phyloP scores from a whole-genome alignment of 1,140 invertebrate species.

The Sipha flava region DNA sequence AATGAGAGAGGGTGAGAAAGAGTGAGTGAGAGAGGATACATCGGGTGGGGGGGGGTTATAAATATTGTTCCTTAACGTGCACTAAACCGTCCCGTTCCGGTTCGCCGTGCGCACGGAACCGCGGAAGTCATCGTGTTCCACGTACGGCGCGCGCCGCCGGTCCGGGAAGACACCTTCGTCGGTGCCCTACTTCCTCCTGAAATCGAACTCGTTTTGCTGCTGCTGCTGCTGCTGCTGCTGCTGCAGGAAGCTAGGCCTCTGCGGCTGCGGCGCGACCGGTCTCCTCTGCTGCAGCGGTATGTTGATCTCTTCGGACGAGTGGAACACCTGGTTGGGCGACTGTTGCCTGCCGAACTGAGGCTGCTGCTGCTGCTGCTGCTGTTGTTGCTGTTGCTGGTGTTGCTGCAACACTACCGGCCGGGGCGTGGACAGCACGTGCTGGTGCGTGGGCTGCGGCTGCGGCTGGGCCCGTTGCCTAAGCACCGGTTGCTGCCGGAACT shows the following conservation, averaged over 20 bases:
- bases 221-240: conserved; percentile 7
- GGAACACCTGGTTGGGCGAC: conserved; percentile 55
- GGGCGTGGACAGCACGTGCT: conserved; percentile 14
- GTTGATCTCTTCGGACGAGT: conserved; percentile 74
- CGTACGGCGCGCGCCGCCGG: too few species aligned
- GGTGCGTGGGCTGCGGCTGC: conserved; percentile 26
- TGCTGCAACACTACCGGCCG: conserved; percentile 14
- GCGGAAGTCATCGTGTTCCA: too few species aligned
- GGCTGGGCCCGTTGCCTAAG: conserved; percentile 15
- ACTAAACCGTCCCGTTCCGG: too few species aligned
- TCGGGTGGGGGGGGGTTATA: too few species aligned
- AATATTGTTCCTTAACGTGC: too few species aligned
- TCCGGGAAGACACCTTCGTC: too few species aligned
- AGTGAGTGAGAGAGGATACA: too few species aligned
- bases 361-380: neutral
- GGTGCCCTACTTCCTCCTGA: neutral
- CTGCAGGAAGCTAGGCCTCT: neutral
- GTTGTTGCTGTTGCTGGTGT: neutral
- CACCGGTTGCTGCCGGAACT: too few species aligned
- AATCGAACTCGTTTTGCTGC: conserved; percentile 25
- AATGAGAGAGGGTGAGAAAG: too few species aligned
- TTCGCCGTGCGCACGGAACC: too few species aligned
- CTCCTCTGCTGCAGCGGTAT: conserved; percentile 69
- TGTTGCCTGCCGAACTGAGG: conserved; percentile 33
- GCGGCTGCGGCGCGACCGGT: conserved; percentile 41